Percentiles rank a stretch among this genome's conserved stretches.
These are phyloP conservation scores for Endotricha flammealis DNA, from an alignment of 2,888 invertebrate species.

Conservation along the genomic window DNA sequence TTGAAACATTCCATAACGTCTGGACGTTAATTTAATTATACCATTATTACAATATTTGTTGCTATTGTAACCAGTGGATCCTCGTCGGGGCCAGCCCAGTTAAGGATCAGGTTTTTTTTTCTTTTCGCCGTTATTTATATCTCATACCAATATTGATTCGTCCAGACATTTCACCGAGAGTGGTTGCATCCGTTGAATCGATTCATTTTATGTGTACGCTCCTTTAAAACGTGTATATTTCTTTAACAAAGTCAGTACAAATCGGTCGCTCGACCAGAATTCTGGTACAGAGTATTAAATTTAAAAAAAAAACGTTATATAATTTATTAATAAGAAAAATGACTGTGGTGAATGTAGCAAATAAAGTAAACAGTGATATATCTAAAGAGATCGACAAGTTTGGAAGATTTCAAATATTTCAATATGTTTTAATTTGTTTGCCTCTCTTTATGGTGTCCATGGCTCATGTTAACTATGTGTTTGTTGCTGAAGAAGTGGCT, in stretches of 20 bases:
- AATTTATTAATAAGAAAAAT: constrained; percentile 15
- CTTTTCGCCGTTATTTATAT: background rate
- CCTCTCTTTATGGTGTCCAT: constrained; percentile 50
- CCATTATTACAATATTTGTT: background rate
- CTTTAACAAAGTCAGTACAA: background rate
- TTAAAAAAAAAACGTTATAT: background rate
- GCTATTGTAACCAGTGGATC: background rate
- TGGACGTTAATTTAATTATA: background rate
- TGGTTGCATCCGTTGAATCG: background rate
- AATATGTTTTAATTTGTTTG: constrained; percentile 51
- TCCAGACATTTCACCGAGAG: background rate
- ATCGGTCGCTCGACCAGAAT: too few species aligned
- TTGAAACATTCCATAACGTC: background rate
- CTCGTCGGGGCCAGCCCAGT: background rate
- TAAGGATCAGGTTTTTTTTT: background rate
- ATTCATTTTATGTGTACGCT: background rate
- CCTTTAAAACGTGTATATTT: background rate
- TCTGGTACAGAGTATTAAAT: too few species aligned
- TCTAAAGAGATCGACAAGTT: constrained; percentile 37
- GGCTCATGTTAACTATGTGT: constrained; percentile 60
- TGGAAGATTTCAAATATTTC: constrained; percentile 47
- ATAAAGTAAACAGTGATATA: constrained; percentile 21
- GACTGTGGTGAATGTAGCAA: constrained; percentile 17
- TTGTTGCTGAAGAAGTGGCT: constrained; percentile 52
- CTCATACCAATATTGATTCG: background rate